Conservation (phyloP, 1,140 invertebrate genomes). For the Drosophila parabipectinata region DNA sequence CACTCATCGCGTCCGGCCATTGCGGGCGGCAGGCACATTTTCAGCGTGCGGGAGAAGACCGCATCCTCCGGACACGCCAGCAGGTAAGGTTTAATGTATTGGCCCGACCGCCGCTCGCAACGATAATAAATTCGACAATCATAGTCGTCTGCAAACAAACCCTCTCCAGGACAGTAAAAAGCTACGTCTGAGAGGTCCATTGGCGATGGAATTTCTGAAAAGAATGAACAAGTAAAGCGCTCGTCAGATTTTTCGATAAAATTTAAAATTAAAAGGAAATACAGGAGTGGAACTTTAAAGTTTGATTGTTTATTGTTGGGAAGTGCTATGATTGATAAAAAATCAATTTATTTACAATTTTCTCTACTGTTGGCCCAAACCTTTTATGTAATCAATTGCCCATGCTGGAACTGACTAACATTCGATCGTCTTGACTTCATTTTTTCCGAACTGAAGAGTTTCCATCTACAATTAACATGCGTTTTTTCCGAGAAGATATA, state of each 20-base stretch:
- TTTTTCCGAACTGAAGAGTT: constrained; percentile 17
- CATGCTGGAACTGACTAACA: background rate
- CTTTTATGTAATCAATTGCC: background rate
- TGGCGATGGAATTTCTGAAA: constrained; percentile 63
- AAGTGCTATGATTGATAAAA: too few relatives aligned
- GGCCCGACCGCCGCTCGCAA: constrained; percentile 84
- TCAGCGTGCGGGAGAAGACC: constrained; percentile 71
- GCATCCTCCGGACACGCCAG: constrained; percentile 84
- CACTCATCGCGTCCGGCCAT: constrained; percentile 80
- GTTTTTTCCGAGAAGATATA: constrained; percentile 20
- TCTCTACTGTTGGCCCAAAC: background rate
- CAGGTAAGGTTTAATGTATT: constrained; percentile 84
- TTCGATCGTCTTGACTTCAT: background rate
- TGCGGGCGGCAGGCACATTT: constrained; percentile 73
- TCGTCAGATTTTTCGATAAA: background rate
- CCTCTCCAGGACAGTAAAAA: constrained; percentile 85
- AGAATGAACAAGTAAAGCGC: constrained; percentile 12
- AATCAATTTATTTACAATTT: background rate
- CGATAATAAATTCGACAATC: constrained; percentile 87
- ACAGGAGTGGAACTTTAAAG: too few relatives aligned
- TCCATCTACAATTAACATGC: constrained; percentile 27
- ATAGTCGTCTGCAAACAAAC: constrained; percentile 87
- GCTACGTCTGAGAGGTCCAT: constrained; percentile 32
- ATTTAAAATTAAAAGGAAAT: background rate
- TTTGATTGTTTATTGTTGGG: too few relatives aligned